Evolutionary conservation across 2,888 invertebrate species (phyloP), one percentile per base, ranked within the genome.

Genomic region (Clostera curtula): DNA sequence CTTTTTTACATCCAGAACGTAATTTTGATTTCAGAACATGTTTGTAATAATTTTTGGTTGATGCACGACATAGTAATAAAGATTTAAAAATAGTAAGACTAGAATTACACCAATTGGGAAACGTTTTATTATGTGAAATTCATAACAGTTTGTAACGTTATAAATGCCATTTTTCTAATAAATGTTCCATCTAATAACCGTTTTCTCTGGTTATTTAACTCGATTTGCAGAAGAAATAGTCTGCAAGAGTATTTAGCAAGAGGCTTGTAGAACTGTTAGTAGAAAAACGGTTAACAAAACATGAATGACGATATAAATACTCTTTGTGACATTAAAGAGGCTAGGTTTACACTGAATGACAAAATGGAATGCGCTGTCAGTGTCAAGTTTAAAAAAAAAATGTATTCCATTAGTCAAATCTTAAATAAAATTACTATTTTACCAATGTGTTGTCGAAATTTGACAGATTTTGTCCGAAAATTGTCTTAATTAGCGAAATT

Each of bases 81-180:
- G 33, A 29, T 50, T 51, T 43, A 52, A 57, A 55, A 56, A 49
- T 50, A 48, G 42, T 60, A 63, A 68, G 76, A 75, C 79, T 79
- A 79, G 79, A 80, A 57, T 63, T 70, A 72, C 74, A 76, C 76
- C 75, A 73, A 79, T 79, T 67, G 52, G 51, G 56, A 50, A 42
- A 40, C 29, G 31, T 34, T 40, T 46, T 3, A 18, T 23, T 47
- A 47, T 27, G 25, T 29, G 32, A 30, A 39, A 32, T 50, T 46
- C 38, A 49, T 29, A 36, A 5, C 5, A 5, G 2, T 22, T 22
- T 22, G 23, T 34, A 31, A 35, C 44, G 37, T 33, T 38, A 41
- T 34, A 34, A 34, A 39, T 31, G n/a, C n/a, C n/a, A n/a, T n/a
- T n/a, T n/a, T n/a, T n/a, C n/a, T n/a, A n/a, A n/a, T n/a, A n/a